These are phyloP conservation scores for Hemibagrus wyckioides DNA, from an alignment of 2,113 vertebrate genomes.

Conservation along the genomic window DNA sequence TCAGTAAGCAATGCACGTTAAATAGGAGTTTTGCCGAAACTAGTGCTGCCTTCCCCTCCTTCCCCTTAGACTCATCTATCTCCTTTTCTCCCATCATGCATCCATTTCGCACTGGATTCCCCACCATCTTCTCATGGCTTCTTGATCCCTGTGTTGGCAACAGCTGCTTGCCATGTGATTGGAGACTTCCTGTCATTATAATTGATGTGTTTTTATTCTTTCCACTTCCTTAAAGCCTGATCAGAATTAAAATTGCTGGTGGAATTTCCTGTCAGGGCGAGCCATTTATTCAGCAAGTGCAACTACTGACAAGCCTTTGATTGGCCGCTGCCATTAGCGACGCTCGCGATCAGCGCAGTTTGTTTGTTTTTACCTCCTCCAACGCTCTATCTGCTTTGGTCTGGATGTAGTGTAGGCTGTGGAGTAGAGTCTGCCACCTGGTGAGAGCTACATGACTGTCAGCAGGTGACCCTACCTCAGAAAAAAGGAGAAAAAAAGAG, in stretches of 20 bases:
- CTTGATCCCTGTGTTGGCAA: conserved; percentile 78
- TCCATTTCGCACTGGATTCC: conserved; percentile 69
- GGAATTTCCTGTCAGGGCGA: conserved; percentile 96
- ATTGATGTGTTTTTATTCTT: conserved; percentile 93
- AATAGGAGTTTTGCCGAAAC: conserved; percentile 68
- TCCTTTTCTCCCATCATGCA: conserved; percentile 20
- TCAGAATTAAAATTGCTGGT: conserved; percentile 91
- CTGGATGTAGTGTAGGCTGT: conserved; percentile 28
- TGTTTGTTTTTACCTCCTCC: conserved; percentile 67
- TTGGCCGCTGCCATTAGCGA: conserved; percentile 81
- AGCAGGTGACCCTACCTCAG: conserved; percentile 74
- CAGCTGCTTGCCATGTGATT: conserved; percentile 89
- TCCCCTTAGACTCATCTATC: conserved; percentile 9
- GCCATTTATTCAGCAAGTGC: conserved; percentile 83
- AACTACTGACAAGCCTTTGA: conserved; percentile 77
- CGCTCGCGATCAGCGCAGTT: conserved; percentile 61
- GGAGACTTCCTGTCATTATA: conserved; percentile 91
- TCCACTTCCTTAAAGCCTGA: conserved; percentile 90
- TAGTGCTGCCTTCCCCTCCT: conserved; percentile 11
- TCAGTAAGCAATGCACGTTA: conserved; percentile 15
- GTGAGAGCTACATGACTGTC: conserved; percentile 46
- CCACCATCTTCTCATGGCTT: conserved; percentile 75
- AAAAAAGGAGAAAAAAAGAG: conserved; percentile 52
- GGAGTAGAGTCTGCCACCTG: conserved; percentile 41
- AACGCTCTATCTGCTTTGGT: neutral